Conservation (phyloP, 2,888 invertebrate species). For the Sarcophaga carnaria region DNA sequence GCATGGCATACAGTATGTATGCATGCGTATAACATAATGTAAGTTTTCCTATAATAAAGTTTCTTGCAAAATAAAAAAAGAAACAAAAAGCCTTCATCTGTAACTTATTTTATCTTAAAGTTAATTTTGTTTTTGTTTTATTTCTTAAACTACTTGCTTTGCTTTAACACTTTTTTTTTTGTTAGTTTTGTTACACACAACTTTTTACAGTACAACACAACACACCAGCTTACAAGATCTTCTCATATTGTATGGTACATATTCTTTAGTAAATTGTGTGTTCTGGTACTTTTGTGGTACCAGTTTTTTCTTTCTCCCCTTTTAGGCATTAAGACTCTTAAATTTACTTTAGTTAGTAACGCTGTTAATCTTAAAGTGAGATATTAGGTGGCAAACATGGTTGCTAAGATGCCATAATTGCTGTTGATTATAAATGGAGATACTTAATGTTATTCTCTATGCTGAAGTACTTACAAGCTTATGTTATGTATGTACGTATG, state of each 20-base stretch:
- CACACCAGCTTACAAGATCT: constrained; percentile 41
- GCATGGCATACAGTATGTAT: not conserved
- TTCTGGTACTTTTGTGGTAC: not conserved
- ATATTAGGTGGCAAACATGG: constrained; percentile 72
- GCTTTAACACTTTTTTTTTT: not conserved
- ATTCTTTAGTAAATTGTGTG: not conserved
- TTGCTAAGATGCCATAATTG: constrained; percentile 72
- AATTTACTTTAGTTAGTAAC: constrained; percentile 59
- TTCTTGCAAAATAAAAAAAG: constrained; percentile 6
- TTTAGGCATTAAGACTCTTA: constrained; percentile 57
- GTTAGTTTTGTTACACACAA: constrained; percentile 13
- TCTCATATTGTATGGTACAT: not conserved
- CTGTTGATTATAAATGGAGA: constrained; percentile 70
- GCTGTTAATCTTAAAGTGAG: constrained; percentile 70
- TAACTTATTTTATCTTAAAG: constrained; percentile 40
- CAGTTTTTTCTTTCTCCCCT: constrained; percentile 23
- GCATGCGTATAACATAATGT: constrained; percentile 6
- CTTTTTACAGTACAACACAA: not conserved
- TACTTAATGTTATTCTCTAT: constrained; percentile 57
- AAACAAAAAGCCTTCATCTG: constrained; percentile 31
- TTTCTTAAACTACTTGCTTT: constrained; percentile 5
- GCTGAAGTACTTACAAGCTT: constrained; percentile 5
- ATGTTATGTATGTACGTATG: not conserved
- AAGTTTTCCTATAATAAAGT: constrained; percentile 30
- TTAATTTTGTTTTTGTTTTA: constrained; percentile 19